Percentiles rank a stretch among this genome's conserved stretches.
Evolutionary conservation across 2,113 vertebrate genomes (phyloP).

Genomic region (Nansenia antarctica): DNA sequence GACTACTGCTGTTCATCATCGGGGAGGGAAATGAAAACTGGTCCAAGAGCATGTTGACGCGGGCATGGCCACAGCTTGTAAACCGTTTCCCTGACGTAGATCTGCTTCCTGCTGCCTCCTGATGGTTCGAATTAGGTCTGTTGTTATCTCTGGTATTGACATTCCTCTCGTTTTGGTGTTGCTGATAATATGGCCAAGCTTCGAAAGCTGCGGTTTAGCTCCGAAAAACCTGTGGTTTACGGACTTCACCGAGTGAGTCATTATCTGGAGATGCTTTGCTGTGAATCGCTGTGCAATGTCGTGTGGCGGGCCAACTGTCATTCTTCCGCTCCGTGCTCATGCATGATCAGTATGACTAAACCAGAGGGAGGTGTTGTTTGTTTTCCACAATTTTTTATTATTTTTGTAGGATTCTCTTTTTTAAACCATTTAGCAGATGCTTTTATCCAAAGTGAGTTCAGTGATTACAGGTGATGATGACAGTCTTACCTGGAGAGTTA

Average conservation of each 20-base stretch:
- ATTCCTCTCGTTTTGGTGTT: conserved; percentile 15
- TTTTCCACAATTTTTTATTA: no score
- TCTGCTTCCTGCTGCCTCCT: conserved; percentile 31
- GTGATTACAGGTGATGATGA: no score
- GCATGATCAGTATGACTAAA: conserved; percentile 23
- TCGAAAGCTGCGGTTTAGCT: not conserved
- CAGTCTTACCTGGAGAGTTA: no score
- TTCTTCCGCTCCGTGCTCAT: conserved; percentile 31
- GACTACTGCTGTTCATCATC: conserved; percentile 45
- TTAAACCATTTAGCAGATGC: no score
- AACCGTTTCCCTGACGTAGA: conserved; percentile 47
- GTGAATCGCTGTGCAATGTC: not conserved
- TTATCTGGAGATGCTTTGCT: not conserved
- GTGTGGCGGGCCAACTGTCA: conserved; percentile 9
- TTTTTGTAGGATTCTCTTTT: no score
- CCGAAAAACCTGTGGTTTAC: not conserved
- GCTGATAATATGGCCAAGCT: conserved; percentile 13
- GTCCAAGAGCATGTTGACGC: conserved; percentile 47
- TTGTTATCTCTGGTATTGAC: conserved; percentile 34
- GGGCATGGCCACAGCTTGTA: conserved; percentile 51
- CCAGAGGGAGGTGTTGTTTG: no score
- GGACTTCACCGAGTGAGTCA: not conserved
- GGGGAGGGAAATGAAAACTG: conserved; percentile 35
- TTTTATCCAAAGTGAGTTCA: no score
- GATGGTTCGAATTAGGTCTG: conserved; percentile 42